phyloP scores from a whole-genome alignment of 2,888 invertebrate genomes.

The Germaria angustata region DNA sequence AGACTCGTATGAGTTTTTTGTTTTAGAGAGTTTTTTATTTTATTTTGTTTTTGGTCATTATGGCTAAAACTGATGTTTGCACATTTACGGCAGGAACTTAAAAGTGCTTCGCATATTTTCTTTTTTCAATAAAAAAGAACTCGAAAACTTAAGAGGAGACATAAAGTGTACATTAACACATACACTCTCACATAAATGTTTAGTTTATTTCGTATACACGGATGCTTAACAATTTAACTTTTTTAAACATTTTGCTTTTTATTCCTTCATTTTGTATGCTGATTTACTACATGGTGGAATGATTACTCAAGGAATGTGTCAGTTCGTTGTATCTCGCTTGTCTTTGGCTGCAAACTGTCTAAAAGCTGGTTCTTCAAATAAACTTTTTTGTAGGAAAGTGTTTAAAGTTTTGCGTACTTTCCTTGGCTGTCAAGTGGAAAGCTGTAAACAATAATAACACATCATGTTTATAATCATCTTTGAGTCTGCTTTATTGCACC shows the following conservation, averaged over 20 bases:
- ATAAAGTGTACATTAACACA: constrained; percentile 5
- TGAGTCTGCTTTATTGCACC: neutral
- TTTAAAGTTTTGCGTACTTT: constrained; percentile 13
- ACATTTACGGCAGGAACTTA: constrained; percentile 49
- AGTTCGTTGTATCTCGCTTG: constrained; percentile 10
- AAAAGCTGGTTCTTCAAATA: constrained; percentile 29
- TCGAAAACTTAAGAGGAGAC: neutral
- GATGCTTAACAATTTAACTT: constrained; percentile 23
- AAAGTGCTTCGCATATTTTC: constrained; percentile 40
- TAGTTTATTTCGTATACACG: neutral
- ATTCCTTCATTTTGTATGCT: neutral
- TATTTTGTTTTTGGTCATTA: constrained; percentile 33
- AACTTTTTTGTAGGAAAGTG: neutral
- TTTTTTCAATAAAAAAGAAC: neutral
- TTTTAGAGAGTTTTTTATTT: neutral
- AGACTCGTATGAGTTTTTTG: constrained; percentile 11
- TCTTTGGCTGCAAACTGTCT: constrained; percentile 49
- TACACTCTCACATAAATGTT: neutral
- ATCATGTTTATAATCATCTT: constrained; percentile 38
- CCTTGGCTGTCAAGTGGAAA: constrained; percentile 48
- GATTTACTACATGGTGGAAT: neutral
- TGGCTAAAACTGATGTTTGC: constrained; percentile 54
- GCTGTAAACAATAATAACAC: constrained; percentile 51
- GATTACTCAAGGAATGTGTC: constrained; percentile 31
- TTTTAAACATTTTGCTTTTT: constrained; percentile 34